Conservation (phyloP, 2,888 invertebrate genomes). For the Drosophila lacicola region DNA sequence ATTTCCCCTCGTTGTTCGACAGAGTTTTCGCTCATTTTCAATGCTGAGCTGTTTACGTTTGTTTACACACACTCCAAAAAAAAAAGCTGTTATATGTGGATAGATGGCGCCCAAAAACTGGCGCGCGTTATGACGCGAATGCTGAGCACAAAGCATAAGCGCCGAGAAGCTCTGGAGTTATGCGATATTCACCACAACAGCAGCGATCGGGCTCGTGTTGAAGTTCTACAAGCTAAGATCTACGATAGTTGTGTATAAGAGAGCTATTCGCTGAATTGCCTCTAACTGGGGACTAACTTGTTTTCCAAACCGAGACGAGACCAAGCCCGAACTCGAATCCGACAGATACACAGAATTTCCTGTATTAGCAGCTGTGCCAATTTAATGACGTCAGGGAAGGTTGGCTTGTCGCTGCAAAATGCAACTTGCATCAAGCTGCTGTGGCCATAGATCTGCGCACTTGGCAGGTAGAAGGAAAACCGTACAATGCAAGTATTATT, state of each 20-base stretch:
- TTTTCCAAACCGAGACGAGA: conserved; percentile 28
- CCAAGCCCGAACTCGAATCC: conserved; percentile 15
- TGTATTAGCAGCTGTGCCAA: conserved; percentile 53
- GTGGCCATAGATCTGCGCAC: conserved; percentile 50
- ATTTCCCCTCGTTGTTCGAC: conserved; percentile 20
- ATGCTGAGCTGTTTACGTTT: conserved; percentile 33
- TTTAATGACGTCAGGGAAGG: conserved; percentile 44
- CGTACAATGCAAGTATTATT: conserved; percentile 30
- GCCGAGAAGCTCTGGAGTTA: conserved; percentile 44
- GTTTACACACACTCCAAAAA: conserved; percentile 12
- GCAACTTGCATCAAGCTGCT: conserved; percentile 29
- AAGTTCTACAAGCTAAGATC: conserved; percentile 18
- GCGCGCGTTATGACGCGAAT: conserved; percentile 68
- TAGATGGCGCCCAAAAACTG: conserved; percentile 67
- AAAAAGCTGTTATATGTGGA: conserved; percentile 35
- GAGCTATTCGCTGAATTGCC: conserved; percentile 15
- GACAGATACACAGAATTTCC: conserved; percentile 73
- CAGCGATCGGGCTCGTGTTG: conserved; percentile 24
- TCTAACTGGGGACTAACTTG: conserved; percentile 35
- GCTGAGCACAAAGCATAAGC: conserved; percentile 54
- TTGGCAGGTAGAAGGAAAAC: conserved; percentile 25
- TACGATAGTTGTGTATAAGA: conserved; percentile 39
- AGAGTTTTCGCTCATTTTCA: conserved; percentile 6
- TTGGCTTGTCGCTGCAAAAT: conserved; percentile 27
- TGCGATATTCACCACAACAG: background rate